Evolutionary conservation across 2,113 vertebrate species (phyloP).

Genomic region (Pholis gunnellus): DNA sequence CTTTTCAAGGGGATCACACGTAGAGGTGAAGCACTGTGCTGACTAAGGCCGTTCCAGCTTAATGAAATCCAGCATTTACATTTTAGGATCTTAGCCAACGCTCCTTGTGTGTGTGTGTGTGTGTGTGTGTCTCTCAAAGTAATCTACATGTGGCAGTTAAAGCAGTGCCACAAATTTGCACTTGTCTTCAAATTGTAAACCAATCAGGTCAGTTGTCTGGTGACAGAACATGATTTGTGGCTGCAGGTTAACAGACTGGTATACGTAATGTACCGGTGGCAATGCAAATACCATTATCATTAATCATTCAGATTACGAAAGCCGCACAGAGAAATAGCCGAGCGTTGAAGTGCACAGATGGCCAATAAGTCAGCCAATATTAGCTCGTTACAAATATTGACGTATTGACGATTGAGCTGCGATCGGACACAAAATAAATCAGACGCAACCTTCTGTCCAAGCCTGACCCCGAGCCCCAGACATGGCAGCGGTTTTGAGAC

Average conservation of each 20-base stretch:
- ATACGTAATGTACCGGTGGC: background rate
- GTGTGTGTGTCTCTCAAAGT: conserved; percentile 19
- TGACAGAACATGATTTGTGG: conserved; percentile 13
- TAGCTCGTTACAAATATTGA: background rate
- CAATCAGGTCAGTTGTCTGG: conserved; percentile 10
- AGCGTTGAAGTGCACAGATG: background rate
- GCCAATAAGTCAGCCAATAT: background rate
- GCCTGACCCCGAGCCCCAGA: background rate
- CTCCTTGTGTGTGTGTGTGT: background rate
- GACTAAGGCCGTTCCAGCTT: conserved; percentile 55
- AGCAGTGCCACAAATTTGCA: conserved; percentile 15
- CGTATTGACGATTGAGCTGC: background rate
- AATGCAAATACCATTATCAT: background rate
- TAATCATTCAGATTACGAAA: background rate
- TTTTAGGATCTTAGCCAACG: conserved; percentile 53
- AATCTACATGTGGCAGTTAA: conserved; percentile 18
- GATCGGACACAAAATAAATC: background rate
- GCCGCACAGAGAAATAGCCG: background rate
- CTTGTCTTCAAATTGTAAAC: conserved; percentile 14
- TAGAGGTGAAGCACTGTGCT: conserved; percentile 50
- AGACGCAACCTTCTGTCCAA: background rate
- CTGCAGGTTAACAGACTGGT: background rate
- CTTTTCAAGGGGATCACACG: conserved; percentile 52
- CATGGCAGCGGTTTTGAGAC: background rate
- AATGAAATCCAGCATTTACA: conserved; percentile 65